phyloP scores from a whole-genome alignment of 2,888 invertebrate species.

The Parnassius mnemosyne region DNA sequence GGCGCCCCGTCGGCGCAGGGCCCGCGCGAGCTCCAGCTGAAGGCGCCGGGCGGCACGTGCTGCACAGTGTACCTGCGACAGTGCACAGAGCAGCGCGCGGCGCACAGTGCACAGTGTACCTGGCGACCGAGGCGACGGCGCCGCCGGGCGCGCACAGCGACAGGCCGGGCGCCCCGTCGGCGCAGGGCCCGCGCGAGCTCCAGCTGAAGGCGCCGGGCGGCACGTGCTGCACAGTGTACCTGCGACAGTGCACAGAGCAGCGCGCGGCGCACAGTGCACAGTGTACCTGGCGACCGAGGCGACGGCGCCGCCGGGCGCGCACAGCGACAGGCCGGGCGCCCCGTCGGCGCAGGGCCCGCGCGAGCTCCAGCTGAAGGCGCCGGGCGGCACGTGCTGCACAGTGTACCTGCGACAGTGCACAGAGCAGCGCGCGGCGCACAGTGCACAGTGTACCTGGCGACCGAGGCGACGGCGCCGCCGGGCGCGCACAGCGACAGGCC shows the following conservation, averaged over 20 bases:
- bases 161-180: conserved; percentile 94
- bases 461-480: conserved; percentile 95
- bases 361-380: too few species aligned
- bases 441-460: conserved; percentile 6
- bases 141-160: conserved; percentile 96
- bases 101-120: not conserved
- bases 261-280: not conserved
- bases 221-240: not conserved
- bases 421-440: conserved; percentile 1
- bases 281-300: conserved; percentile 6
- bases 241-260: not conserved
- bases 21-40: too few species aligned
- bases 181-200: conserved; percentile 52
- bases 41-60: too few species aligned
- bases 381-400: not conserved
- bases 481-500: conserved; percentile 96
- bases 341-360: not conserved
- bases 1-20: conserved; percentile 90
- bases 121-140: conserved; percentile 89
- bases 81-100: too few species aligned
- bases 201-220: not conserved
- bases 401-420: not conserved
- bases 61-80: not conserved
- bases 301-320: conserved; percentile 5
- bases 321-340: not conserved